Evolutionary conservation across 2,888 invertebrate species (phyloP).

Genomic region (Chirona hameri): DNA sequence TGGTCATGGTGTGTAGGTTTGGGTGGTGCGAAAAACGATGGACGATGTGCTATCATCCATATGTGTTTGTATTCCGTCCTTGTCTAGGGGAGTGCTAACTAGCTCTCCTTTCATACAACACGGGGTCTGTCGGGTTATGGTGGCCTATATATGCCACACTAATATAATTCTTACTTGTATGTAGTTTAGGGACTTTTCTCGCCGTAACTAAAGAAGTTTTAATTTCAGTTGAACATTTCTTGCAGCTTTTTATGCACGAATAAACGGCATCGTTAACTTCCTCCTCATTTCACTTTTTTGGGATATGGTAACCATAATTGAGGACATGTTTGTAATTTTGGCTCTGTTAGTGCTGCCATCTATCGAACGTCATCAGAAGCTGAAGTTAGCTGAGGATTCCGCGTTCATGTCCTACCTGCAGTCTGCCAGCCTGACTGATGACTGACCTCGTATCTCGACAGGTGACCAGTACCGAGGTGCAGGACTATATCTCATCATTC

Average conservation of each 20-base stretch:
- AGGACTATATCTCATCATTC: slow-evolving; percentile 72
- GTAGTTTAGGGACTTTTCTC: no score
- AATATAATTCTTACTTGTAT: no score
- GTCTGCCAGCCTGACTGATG: no score
- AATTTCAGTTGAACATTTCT: no score
- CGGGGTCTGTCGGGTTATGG: slow-evolving; percentile 45
- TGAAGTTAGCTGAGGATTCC: not conserved
- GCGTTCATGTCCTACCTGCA: not conserved
- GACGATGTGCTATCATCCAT: slow-evolving; percentile 33
- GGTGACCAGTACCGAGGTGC: slow-evolving; percentile 66
- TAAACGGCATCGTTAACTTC: no score
- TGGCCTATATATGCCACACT: not conserved
- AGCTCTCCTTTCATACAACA: slow-evolving; percentile 98
- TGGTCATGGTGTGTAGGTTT: no score
- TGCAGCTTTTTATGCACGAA: no score
- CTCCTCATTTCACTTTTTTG: not conserved
- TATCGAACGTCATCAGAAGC: not conserved
- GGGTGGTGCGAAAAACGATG: slow-evolving; percentile 28
- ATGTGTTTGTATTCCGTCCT: slow-evolving; percentile 62
- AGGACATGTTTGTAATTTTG: not conserved
- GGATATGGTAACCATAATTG: not conserved
- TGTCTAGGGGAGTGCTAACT: slow-evolving; percentile 76
- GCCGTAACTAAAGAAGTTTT: no score
- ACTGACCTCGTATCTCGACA: slow-evolving; percentile 42
- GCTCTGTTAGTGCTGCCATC: not conserved